phyloP scores from a whole-genome alignment of 1,140 invertebrate genomes.

The Panulirus ornatus region DNA sequence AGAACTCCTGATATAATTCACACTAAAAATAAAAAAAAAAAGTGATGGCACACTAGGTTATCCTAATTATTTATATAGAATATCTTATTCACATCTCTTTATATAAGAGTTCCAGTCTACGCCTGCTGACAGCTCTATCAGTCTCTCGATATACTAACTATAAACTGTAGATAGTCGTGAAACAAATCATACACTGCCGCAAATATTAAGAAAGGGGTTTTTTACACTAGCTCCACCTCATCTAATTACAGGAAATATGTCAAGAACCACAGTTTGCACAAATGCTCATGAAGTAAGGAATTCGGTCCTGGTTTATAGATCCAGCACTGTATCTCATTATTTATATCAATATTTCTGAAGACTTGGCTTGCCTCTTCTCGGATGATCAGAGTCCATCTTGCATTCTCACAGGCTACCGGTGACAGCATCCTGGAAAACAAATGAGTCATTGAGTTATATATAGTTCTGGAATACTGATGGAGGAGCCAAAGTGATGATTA shows the following conservation, averaged over 20 bases:
- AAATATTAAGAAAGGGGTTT: slow-evolving; percentile 18
- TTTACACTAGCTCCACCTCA: neutral
- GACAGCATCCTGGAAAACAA: neutral
- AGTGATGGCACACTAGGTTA: neutral
- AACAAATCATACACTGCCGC: neutral
- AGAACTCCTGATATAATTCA: neutral
- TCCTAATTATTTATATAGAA: neutral
- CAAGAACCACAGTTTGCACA: neutral
- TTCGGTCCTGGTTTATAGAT: slow-evolving; percentile 1
- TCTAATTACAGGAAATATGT: neutral
- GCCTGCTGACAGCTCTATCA: neutral
- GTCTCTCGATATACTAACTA: slow-evolving; percentile 10
- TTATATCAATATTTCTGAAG: neutral
- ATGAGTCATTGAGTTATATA: no score
- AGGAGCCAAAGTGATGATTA: no score
- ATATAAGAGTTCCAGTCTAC: neutral
- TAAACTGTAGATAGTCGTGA: neutral
- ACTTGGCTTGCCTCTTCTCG: neutral
- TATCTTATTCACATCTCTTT: neutral
- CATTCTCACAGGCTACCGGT: neutral
- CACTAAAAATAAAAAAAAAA: neutral
- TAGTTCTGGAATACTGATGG: no score
- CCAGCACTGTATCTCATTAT: neutral
- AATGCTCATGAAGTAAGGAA: neutral
- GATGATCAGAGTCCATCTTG: neutral